A percentile compares a stretch with the other conserved stretches of the same genome.
phyloP scores from a whole-genome alignment of 2,888 invertebrate genomes.

The Tenthredo distinguenda region DNA sequence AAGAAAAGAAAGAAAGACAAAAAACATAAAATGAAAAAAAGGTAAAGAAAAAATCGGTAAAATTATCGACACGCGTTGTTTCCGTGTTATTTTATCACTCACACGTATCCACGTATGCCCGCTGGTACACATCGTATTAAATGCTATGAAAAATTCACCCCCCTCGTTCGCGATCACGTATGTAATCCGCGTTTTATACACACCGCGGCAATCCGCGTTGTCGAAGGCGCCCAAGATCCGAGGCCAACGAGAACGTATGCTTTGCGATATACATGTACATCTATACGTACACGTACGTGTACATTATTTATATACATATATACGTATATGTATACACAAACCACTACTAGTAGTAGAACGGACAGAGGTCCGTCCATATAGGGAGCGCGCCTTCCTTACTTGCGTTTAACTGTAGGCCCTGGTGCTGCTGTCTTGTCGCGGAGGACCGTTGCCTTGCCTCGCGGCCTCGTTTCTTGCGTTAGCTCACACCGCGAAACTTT shows the following conservation, averaged over 20 bases:
- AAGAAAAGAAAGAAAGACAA: background rate
- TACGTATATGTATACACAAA: background rate
- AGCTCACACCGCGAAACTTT: background rate
- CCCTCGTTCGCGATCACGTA: background rate
- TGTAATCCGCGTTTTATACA: background rate
- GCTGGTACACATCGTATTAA: background rate
- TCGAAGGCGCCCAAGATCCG: slow-evolving; percentile 10
- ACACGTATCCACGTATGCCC: background rate
- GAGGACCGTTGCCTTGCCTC: slow-evolving; percentile 1
- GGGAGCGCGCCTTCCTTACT: slow-evolving; percentile 46
- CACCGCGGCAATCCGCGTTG: background rate
- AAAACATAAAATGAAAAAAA: background rate
- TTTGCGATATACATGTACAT: background rate
- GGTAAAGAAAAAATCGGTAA: background rate
- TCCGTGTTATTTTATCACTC: background rate
- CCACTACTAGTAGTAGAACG: background rate
- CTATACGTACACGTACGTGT: background rate
- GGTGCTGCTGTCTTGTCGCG: background rate
- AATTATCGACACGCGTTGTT: slow-evolving; percentile 2
- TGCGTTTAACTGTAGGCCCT: slow-evolving; percentile 15
- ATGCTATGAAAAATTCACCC: background rate
- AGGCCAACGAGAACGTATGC: slow-evolving; percentile 28
- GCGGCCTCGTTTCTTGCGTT: slow-evolving; percentile 23
- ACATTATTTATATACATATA: background rate
- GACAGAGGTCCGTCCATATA: slow-evolving; percentile 46